phyloP scores from a whole-genome alignment of 2,113 vertebrate species.

The Oryctolagus cuniculus region DNA sequence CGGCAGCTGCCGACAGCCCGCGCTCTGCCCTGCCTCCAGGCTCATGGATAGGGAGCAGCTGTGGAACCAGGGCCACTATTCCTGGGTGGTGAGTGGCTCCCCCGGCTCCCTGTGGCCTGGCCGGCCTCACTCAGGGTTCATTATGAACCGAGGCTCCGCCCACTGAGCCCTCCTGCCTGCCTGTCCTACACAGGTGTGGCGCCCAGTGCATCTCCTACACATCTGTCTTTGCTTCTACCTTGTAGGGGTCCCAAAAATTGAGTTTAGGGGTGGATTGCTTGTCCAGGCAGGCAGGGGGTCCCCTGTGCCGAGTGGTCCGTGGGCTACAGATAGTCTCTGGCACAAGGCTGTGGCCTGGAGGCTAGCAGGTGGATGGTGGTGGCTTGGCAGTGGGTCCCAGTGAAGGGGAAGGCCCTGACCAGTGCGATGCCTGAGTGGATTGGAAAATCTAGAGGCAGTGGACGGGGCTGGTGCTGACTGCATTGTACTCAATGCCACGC shows the following conservation, averaged over 20 bases:
- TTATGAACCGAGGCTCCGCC: not conserved
- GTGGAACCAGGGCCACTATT: rapidly evolving
- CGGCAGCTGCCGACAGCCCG: rapidly evolving
- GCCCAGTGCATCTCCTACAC: not conserved
- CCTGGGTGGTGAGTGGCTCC: too few species aligned
- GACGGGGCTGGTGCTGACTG: rapidly evolving
- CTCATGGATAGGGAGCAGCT: rapidly evolving
- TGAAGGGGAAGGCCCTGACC: not conserved
- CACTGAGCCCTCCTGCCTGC: too few species aligned
- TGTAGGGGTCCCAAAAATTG: not conserved
- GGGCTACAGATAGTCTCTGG: not conserved
- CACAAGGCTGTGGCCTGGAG: not conserved
- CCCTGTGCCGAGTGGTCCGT: not conserved
- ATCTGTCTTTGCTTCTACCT: not conserved
- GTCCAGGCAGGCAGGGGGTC: not conserved
- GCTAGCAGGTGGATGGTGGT: not conserved
- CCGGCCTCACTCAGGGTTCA: too few species aligned
- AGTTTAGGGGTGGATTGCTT: not conserved
- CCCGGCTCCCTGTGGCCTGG: too few species aligned
- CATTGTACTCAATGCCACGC: rapidly evolving
- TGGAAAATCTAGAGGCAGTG: rapidly evolving
- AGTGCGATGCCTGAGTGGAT: not conserved
- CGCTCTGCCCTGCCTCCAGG: too few species aligned
- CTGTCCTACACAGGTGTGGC: not conserved
- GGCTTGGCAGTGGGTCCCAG: not conserved